Evolutionary conservation across 2,888 invertebrate species (phyloP).

Genomic region (Hesperia comma): DNA sequence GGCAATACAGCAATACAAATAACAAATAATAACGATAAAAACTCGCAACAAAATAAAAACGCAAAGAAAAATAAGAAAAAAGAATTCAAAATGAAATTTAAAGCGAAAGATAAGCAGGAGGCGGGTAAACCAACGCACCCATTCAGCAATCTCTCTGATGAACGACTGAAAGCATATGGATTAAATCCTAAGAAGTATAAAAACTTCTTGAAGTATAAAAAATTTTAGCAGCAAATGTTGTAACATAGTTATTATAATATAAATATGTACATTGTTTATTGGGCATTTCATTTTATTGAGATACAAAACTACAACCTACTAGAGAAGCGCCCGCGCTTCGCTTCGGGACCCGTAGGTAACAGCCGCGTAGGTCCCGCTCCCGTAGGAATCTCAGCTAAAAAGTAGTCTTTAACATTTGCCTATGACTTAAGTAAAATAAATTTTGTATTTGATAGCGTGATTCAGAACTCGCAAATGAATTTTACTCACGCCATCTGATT

Average conservation of each 20-base stretch:
- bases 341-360: no score
- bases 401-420: no score
- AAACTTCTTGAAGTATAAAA: slow-evolving; percentile 88
- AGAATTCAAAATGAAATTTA: slow-evolving; percentile 51
- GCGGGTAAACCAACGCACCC: slow-evolving; percentile 57
- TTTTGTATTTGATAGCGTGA: no score
- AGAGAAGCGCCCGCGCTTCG: no score
- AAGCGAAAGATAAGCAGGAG: slow-evolving; percentile 53
- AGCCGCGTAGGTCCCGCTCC: no score
- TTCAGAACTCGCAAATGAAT: no score
- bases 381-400: no score
- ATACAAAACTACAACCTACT: no score
- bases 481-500: no score
- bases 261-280: slow-evolving; percentile 10
- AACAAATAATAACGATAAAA: slow-evolving; percentile 43
- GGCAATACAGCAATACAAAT: slow-evolving; percentile 36
- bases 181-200: slow-evolving; percentile 95
- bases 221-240: slow-evolving; percentile 64
- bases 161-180: slow-evolving; percentile 94
- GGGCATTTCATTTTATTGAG: no score
- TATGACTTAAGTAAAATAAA: no score
- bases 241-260: slow-evolving; percentile 24
- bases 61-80: slow-evolving; percentile 44
- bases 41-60: slow-evolving; percentile 38
- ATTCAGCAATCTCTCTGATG: slow-evolving; percentile 86